Conservation (phyloP, 1,140 invertebrate genomes). For the Ctenoplectra terminalis region DNA sequence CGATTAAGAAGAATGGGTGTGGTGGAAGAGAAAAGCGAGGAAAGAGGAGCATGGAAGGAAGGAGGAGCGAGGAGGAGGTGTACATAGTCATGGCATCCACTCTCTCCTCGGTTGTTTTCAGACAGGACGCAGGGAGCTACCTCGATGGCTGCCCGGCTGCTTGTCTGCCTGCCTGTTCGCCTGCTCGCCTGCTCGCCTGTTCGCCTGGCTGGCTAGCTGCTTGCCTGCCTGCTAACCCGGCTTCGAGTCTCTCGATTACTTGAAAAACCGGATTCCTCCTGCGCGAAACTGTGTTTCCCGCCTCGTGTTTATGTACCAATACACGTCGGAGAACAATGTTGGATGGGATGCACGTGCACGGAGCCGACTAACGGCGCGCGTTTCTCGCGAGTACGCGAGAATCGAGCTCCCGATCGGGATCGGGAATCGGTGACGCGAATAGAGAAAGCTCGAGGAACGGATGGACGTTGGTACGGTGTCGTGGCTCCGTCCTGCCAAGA, state of each 20-base stretch:
- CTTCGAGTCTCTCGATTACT: conserved; percentile 77
- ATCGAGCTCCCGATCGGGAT: background rate
- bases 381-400: conserved; percentile 17
- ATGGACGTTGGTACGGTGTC: background rate
- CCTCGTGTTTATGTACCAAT: conserved; percentile 77
- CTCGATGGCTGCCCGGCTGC: conserved; percentile 66
- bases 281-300: conserved; percentile 80
- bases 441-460: background rate
- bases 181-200: conserved; percentile 53
- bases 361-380: conserved; percentile 22
- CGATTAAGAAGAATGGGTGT: conserved; percentile 63
- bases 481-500: background rate
- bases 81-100: conserved; percentile 71
- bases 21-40: conserved; percentile 49
- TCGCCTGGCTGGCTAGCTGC: conserved; percentile 7
- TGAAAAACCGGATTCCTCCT: conserved; percentile 83
- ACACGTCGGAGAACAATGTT: conserved; percentile 64
- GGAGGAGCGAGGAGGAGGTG: conserved; percentile 61
- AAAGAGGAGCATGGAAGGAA: conserved; percentile 48
- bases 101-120: conserved; percentile 59
- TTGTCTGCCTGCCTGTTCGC: conserved; percentile 38
- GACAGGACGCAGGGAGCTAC: conserved; percentile 61
- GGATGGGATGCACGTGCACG: conserved; percentile 51
- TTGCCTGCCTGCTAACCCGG: conserved; percentile 43
- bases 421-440: conserved; percentile 17